Evolutionary conservation across 2,113 vertebrate species (phyloP), one percentile per base, ranked within the genome.

Genomic region (Montifringilla adamsi): DNA sequence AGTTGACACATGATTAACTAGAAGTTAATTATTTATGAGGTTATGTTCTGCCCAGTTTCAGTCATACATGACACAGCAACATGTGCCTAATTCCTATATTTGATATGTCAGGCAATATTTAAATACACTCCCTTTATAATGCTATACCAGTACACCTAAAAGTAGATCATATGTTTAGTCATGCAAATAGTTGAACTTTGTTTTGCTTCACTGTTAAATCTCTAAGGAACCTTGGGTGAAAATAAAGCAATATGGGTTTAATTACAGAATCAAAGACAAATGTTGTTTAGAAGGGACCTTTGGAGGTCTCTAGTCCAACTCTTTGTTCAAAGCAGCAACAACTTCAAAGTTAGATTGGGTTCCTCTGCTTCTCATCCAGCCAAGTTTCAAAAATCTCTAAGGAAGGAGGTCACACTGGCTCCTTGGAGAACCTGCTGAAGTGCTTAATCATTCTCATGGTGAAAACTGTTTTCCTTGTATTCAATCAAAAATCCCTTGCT

Each of bases 1-100:
- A 62, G 55, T 12, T 53, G 41, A 59, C 55, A 33, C 27, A 9
- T 31, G 24, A 76, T 62, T 62, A 70, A 92, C 43, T 1, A 6
- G 17, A 47, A 87, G 80, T 83, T 92, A 91, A 76, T 80, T 82
- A 88, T 86, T 90, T 93, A 89, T 46, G 17, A 91, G 87, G 79
- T 87, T 70, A 47, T 2, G 14, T 68, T 68, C 59, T 67, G 47
- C 56, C 56, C 64, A 58, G 60, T 93, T 84, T 82, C 89, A 88
- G 80, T 77, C 77, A 56, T 37, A 84, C 15, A 21, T 58, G 80
- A 83, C 23, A 62, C 17, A 85, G 50, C n/a, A 62, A 43, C 55
- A 52, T 1, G 19, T 81, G 80, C 35, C 44, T 39, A 39, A 49
- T 31, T 52, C n/a, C 59, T 78, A 5, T 78, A 74, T 70, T 93